Percentiles rank a stretch among this genome's conserved stretches.
Evolutionary conservation across 2,113 vertebrate genomes (phyloP).

Genomic region (Passer montanus): DNA sequence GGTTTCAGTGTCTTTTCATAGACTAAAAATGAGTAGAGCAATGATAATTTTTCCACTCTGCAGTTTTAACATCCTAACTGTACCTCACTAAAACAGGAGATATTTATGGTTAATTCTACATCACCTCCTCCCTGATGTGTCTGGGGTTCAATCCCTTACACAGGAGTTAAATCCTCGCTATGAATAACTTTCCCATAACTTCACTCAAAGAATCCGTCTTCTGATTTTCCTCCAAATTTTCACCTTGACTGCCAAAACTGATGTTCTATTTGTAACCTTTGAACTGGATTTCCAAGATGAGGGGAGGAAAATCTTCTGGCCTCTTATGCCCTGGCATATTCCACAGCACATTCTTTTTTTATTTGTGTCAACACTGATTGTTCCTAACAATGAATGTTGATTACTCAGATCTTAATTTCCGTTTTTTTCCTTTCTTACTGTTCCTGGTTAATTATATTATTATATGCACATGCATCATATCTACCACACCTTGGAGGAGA

Average conservation of each 20-base stretch:
- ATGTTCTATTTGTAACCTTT: background rate
- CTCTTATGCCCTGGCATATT: background rate
- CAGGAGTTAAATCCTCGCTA: background rate
- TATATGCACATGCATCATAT: background rate
- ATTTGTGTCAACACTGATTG: background rate
- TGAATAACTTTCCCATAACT: background rate
- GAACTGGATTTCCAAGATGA: background rate
- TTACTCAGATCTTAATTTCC: background rate
- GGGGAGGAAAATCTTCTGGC: background rate
- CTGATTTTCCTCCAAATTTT: background rate
- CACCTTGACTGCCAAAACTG: background rate
- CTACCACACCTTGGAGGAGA: background rate
- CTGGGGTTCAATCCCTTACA: background rate
- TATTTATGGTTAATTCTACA: background rate
- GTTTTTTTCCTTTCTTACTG: background rate
- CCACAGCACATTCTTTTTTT: background rate
- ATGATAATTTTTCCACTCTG: background rate
- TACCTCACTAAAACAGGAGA: background rate
- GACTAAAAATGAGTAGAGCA: background rate
- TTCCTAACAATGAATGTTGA: background rate
- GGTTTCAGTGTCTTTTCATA: background rate
- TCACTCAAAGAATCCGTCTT: background rate
- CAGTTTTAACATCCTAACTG: background rate
- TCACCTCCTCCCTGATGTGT: background rate
- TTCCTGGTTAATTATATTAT: background rate